Evolutionary conservation across 2,797 vertebrate genomes (phyloP), one percentile per base, ranked within the genome.

Genomic region (Garrulus glandarius): DNA sequence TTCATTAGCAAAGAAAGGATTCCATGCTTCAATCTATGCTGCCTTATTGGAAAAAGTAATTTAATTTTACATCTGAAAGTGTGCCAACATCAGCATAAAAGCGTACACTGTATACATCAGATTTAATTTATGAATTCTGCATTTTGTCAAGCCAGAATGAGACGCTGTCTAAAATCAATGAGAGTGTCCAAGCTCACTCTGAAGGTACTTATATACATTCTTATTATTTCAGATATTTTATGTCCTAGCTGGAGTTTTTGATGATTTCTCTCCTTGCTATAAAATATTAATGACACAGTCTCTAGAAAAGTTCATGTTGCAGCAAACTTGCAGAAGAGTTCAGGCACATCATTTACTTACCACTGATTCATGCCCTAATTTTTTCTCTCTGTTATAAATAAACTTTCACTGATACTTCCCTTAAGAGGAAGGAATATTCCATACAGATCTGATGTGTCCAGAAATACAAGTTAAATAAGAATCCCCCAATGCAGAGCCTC

Each of bases 1-100:
- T 94, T 91, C 88, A 96, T 96, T 95, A 96, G 92, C 92, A 87
- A 94, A 94, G 91, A 95, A 96, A 97, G 87, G 96, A 96, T 95
- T 87, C 84, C 50, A 39, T 64, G 93, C 87, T 77, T 96, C 94
- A 94, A 59, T 96, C 93, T 84, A 12, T 5, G 86, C 71, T 95
- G 92, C 93, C 64, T 94, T 97, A 95, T 83, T 90, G 75, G 90
- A 91, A 93, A 95, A 89, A 86, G 91, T 97, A 98, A 97, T 96
- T 96, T 94, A 93, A 97, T 96, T 97, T 94, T 88, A 94, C 89
- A 88, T 89, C 88, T 96, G 95, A 96, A 88, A 91, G 90, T 80
- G 94, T 95, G 96, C 95, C 94, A 94, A 87, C 90, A 91, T 92
- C 93, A 97, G 95, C 94, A 92, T 80, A 91, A 90, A 96, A 44